Base-by-base conservation (phyloP, 2,797 vertebrate species). In the Neopelma chrysocephalum region DNA sequence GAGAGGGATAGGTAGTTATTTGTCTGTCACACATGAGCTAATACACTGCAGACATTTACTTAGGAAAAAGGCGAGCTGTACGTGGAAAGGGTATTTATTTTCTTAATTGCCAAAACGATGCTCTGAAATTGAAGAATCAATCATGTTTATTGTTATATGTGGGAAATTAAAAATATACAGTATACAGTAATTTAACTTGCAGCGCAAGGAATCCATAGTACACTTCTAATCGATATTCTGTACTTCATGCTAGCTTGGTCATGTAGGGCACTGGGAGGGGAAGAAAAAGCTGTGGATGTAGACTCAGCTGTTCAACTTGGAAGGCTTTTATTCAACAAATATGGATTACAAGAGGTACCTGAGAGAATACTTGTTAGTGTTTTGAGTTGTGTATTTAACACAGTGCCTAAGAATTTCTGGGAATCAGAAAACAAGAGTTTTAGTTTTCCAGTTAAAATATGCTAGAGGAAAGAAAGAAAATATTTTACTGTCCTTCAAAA, bases 71-170 rank as follows among this genome's bases (percentile, higher is more conserved):
- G 57, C 7, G 1, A 77, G 27, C 82, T 38, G 48, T 53, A 90
- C 65, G 60, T 11, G 43, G 70, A 61, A 96, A 93, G 91, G 77
- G 80, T 92, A 95, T 97, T 95, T 97, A 94, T 97, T 97, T 96
- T 94, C 91, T 94, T 97, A 97, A 97, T 98, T 98, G 96, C 95
- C 91, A 69, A 93, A 97, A 89, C 27, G 51, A 61, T 92, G 84
- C 94, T 94, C 66, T 94, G 90, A 92, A 97, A 96, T 97, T 94
- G 96, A 97, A 96, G 94, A 94, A 97, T 97, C 93, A 93, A 93
- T 98, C 93, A 94, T 97, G 84, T 97, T 98, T 97, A 96, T 97
- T 98, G 94, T 97, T 97, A 91, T 96, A 89, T 93, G 68, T 90
- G 80, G 93, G 96, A 96, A 97, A 97, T 97, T 97, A 95, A 97